phyloP scores from a whole-genome alignment of 2,113 vertebrate genomes.

The Pelecanoides urinatrix region DNA sequence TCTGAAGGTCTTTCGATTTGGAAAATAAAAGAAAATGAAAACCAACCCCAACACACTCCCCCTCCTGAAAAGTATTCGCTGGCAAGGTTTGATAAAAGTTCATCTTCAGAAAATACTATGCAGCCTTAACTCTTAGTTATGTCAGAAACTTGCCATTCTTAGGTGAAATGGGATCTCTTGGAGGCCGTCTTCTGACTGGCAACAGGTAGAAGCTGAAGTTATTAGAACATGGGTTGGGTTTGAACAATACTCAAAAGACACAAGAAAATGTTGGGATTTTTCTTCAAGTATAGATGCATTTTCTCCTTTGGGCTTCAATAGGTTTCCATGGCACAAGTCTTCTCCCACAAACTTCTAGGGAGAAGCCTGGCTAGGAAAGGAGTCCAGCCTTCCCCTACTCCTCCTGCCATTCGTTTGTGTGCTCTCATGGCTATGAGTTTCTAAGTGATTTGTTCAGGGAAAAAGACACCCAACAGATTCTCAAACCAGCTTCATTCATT shows the following conservation, averaged over 20 bases:
- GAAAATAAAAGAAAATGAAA: background rate
- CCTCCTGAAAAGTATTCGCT: background rate
- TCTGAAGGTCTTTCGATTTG: background rate
- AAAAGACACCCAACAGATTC: background rate
- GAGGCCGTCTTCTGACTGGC: background rate
- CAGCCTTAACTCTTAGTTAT: background rate
- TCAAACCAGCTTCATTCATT: background rate
- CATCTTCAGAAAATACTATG: background rate
- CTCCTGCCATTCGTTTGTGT: background rate
- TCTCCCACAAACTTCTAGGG: background rate
- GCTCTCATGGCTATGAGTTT: background rate
- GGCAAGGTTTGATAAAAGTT: background rate
- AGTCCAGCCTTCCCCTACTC: background rate
- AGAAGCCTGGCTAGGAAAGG: background rate
- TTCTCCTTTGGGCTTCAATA: background rate
- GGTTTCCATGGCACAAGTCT: background rate
- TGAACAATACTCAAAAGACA: background rate
- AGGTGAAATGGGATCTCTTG: background rate
- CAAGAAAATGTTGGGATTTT: background rate
- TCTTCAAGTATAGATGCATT: background rate
- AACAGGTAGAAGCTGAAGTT: background rate
- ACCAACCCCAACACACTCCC: rapidly evolving
- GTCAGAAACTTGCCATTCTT: background rate
- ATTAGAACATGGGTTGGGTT: background rate
- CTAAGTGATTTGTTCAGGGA: background rate